Conservation (phyloP, 2,113 vertebrate species). For the Orientallactaga bullata region DNA sequence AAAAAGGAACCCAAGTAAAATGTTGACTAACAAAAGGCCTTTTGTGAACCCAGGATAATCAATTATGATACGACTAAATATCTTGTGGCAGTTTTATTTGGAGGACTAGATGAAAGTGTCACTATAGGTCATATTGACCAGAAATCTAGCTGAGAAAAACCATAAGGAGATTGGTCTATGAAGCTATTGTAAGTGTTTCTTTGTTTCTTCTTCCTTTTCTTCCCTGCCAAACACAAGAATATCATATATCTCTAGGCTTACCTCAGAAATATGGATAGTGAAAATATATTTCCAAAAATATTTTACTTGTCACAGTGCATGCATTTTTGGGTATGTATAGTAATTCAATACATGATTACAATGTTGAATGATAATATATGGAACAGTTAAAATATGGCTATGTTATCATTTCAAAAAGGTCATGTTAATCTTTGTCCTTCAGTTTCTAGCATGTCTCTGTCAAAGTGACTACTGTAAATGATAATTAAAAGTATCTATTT, state of each 20-base stretch:
- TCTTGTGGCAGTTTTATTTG: background rate
- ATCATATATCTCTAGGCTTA: background rate
- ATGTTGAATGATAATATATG: background rate
- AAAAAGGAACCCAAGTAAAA: background rate
- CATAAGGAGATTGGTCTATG: background rate
- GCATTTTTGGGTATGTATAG: background rate
- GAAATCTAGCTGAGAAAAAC: conserved; percentile 8
- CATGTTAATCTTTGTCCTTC: background rate
- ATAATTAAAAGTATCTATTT: background rate
- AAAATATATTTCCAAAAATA: background rate
- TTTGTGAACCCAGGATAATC: background rate
- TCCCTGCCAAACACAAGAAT: background rate
- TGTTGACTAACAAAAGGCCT: background rate
- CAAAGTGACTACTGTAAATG: background rate
- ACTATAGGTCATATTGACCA: background rate
- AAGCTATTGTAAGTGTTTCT: background rate
- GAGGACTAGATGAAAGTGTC: background rate
- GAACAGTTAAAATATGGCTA: background rate
- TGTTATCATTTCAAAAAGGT: background rate
- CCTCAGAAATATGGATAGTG: background rate
- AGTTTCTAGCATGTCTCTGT: background rate
- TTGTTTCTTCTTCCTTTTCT: no score
- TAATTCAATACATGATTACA: background rate
- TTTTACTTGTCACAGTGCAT: background rate
- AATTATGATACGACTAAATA: background rate